These are phyloP conservation scores for Uropetala carovei DNA, from an alignment of 2,888 invertebrate genomes.

Conservation along the genomic window DNA sequence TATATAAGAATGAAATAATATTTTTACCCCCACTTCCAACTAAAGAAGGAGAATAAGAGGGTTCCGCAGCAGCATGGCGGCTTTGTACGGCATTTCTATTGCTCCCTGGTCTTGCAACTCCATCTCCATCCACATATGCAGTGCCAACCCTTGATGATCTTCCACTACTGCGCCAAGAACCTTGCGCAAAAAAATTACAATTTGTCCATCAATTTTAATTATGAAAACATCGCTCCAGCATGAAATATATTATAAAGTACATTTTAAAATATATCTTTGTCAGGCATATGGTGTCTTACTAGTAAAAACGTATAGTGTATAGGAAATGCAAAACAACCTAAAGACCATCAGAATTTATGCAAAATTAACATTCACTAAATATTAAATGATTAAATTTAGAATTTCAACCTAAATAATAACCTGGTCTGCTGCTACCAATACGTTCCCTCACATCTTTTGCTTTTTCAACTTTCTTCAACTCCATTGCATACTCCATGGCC, in stretches of 20 bases:
- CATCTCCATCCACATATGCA: neutral
- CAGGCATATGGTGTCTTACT: neutral
- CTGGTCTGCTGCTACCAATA: constrained; percentile 79
- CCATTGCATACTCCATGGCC: constrained; percentile 88
- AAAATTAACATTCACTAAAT: neutral
- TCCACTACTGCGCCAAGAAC: constrained; percentile 48
- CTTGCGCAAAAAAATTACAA: neutral
- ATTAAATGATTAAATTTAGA: neutral
- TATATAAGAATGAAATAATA: neutral
- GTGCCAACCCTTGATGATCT: constrained; percentile 27
- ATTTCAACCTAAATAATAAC: constrained; percentile 70
- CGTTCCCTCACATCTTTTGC: constrained; percentile 78
- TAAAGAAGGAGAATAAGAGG: neutral
- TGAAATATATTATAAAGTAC: neutral
- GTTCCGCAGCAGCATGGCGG: neutral
- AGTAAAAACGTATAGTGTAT: neutral
- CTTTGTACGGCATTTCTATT: neutral
- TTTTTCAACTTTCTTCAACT: constrained; percentile 86
- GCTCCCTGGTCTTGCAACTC: neutral
- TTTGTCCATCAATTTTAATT: neutral
- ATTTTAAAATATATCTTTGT: neutral
- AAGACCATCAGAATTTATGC: neutral
- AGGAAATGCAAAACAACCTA: neutral
- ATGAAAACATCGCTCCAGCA: neutral
- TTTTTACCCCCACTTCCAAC: constrained; percentile 8